These are phyloP conservation scores for Caradrina kadenii DNA, from an alignment of 2,888 invertebrate species.

Conservation along the genomic window DNA sequence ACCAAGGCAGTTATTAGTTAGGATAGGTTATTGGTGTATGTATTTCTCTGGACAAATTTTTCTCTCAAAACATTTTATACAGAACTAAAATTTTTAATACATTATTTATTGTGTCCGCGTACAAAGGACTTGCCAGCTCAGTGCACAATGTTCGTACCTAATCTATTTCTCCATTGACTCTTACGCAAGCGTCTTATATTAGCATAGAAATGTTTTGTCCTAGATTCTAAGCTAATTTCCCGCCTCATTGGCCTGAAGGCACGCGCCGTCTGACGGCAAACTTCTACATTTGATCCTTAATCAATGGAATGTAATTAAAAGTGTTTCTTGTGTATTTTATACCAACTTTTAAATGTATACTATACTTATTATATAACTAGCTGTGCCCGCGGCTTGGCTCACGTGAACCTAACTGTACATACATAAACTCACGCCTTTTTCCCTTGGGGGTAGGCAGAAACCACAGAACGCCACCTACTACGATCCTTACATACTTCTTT, in stretches of 20 bases:
- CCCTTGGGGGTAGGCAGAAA: too few relatives aligned
- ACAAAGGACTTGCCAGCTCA: conserved; percentile 19
- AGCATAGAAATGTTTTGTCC: conserved; percentile 58
- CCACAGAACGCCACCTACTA: too few relatives aligned
- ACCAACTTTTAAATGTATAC: too few relatives aligned
- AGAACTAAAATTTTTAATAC: conserved; percentile 11
- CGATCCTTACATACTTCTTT: too few relatives aligned
- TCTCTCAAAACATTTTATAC: not conserved
- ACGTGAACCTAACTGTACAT: too few relatives aligned
- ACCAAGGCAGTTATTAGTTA: too few relatives aligned
- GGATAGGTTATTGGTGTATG: too few relatives aligned
- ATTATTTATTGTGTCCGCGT: conserved; percentile 44
- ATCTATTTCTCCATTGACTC: conserved; percentile 41
- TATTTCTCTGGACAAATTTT: too few relatives aligned
- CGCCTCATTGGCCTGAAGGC: conserved; percentile 31
- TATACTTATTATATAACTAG: too few relatives aligned
- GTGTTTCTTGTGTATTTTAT: not conserved
- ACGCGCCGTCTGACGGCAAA: not conserved
- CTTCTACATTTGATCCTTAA: conserved; percentile 7
- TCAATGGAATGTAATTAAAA: conserved; percentile 15
- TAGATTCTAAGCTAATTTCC: conserved; percentile 54
- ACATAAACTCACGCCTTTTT: too few relatives aligned
- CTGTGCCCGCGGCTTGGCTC: too few relatives aligned
- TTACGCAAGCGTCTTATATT: conserved; percentile 45
- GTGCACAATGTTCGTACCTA: conserved; percentile 34